A percentile compares a stretch with the other conserved stretches of the same genome.
phyloP scores from a whole-genome alignment of 2,113 vertebrate species.

The Centrocercus urophasianus region DNA sequence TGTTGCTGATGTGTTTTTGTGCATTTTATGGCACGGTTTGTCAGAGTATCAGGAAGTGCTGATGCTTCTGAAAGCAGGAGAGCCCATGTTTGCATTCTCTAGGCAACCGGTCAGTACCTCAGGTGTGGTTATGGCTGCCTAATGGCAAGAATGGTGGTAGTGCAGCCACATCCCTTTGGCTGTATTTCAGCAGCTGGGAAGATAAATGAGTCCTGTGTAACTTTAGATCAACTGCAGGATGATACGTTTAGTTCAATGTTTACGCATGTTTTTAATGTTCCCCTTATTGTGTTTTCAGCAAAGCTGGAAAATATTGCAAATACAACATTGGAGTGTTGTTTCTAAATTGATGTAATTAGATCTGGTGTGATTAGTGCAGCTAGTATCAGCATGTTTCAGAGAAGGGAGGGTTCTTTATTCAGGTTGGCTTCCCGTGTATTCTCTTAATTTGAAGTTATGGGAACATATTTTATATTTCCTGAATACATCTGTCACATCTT shows the following conservation, averaged over 20 bases:
- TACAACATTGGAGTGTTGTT: not conserved
- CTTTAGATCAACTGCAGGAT: not conserved
- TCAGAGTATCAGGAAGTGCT: not conserved
- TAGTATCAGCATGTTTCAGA: not conserved
- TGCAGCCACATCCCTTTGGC: not conserved
- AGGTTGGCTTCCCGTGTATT: not conserved
- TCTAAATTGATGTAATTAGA: not conserved
- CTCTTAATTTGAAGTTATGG: slow-evolving; percentile 26
- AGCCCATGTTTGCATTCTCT: not conserved
- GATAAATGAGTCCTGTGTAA: not conserved
- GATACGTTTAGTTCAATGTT: not conserved
- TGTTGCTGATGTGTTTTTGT: not conserved
- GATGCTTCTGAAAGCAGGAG: not conserved
- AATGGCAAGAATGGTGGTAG: not conserved
- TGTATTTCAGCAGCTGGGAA: not conserved
- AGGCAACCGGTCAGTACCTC: not conserved
- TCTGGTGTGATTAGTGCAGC: slow-evolving; percentile 22
- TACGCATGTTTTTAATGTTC: not conserved
- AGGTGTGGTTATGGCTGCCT: not conserved
- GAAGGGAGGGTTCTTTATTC: not conserved
- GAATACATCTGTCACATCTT: slow-evolving; percentile 37
- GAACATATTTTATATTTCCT: slow-evolving; percentile 32
- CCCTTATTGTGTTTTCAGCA: not conserved
- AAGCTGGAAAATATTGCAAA: not conserved
- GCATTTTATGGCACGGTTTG: not conserved